Conservation (phyloP, 1,140 invertebrate species). For the Dinoponera quadriceps region DNA sequence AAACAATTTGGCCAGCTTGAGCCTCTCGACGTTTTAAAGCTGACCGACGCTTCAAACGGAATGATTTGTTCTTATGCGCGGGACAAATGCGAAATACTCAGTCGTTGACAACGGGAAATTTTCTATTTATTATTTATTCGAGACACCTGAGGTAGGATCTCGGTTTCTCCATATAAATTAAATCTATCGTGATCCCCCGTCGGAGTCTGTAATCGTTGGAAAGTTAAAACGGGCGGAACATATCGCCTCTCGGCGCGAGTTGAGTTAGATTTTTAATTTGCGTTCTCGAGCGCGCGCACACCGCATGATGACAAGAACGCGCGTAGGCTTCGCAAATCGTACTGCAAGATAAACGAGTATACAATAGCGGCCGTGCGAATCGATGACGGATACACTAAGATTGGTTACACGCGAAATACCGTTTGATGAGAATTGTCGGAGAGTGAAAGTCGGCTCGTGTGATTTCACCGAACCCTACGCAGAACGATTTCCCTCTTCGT, state of each 20-base stretch:
- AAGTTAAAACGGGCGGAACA: too few relatives aligned
- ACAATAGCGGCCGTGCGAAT: conserved; percentile 18
- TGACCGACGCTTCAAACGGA: neutral
- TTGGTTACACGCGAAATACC: conserved; percentile 30
- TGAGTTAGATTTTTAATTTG: neutral
- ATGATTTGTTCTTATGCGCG: too few relatives aligned
- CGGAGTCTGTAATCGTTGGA: too few relatives aligned
- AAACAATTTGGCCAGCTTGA: neutral
- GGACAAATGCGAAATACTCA: too few relatives aligned
- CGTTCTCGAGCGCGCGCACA: neutral
- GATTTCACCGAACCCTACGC: neutral
- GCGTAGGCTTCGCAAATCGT: neutral
- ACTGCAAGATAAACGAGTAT: conserved; percentile 31
- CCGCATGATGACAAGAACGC: conserved; percentile 1
- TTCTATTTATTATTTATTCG: too few relatives aligned
- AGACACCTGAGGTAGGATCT: too few relatives aligned
- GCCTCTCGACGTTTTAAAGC: neutral
- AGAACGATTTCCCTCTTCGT: too few relatives aligned
- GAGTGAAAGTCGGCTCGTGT: neutral
- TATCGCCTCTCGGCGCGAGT: too few relatives aligned
- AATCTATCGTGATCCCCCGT: too few relatives aligned
- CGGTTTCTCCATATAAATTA: too few relatives aligned
- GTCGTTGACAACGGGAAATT: too few relatives aligned
- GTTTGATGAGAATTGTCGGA: neutral
- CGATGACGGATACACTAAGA: neutral